phyloP scores from a whole-genome alignment of 2,888 invertebrate species.

The Ennomos quercinarius region DNA sequence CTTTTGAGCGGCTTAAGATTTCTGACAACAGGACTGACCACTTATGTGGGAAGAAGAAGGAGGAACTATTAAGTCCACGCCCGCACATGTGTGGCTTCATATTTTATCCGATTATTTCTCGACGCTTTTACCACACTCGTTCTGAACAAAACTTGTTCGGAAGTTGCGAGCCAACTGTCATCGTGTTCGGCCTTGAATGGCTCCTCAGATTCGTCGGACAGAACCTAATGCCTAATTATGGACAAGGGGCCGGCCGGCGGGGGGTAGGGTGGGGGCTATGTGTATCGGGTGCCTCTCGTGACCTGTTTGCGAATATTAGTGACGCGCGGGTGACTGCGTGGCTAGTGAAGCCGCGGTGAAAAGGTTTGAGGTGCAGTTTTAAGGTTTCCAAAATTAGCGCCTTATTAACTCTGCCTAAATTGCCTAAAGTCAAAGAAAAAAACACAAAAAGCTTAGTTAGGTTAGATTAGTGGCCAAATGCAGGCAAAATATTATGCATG shows the following conservation, averaged over 20 bases:
- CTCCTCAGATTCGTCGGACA: slow-evolving; percentile 33
- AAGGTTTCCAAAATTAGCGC: too few relatives aligned
- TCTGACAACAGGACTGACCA: too few relatives aligned
- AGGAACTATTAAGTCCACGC: neutral
- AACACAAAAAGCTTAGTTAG: too few relatives aligned
- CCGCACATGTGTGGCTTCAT: slow-evolving; percentile 6
- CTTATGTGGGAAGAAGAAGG: too few relatives aligned
- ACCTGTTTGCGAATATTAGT: slow-evolving; percentile 46
- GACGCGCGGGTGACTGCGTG: slow-evolving; percentile 32
- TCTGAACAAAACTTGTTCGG: slow-evolving; percentile 19
- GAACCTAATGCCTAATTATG: slow-evolving; percentile 43
- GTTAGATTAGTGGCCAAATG: too few relatives aligned
- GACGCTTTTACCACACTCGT: slow-evolving; percentile 22
- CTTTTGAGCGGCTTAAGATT: too few relatives aligned
- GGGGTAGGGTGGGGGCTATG: slow-evolving; percentile 30
- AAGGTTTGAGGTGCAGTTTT: neutral
- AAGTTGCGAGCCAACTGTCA: slow-evolving; percentile 19
- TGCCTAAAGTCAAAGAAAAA: too few relatives aligned
- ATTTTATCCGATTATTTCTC: slow-evolving; percentile 23
- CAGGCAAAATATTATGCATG: too few relatives aligned
- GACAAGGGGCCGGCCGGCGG: slow-evolving; percentile 11
- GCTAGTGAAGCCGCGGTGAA: slow-evolving; percentile 26
- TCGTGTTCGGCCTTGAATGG: slow-evolving; percentile 25
- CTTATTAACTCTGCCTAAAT: too few relatives aligned
- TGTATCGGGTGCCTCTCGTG: slow-evolving; percentile 43